Base-by-base conservation (phyloP, 1,140 invertebrate species). In the Drosophila pseudoobscura region DNA sequence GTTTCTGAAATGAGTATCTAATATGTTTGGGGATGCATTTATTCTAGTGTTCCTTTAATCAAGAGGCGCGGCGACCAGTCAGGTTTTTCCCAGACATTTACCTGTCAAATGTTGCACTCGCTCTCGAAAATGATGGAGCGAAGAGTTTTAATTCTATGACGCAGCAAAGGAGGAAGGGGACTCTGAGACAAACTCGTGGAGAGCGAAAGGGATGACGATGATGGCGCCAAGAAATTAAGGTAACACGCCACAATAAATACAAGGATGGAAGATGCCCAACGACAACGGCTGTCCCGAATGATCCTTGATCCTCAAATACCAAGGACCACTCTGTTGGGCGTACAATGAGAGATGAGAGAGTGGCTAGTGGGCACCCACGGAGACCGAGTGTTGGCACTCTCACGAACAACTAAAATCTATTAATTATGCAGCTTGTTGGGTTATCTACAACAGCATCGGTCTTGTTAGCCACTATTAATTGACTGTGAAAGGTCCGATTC, bases 121-220 rank as follows among this genome's bases (percentile, higher is more conserved):
- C 78, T 60, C 75, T 88, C 83, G 82, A 87, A 87, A 87, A 87
- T 87, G 83, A 87, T 87, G 82, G 83, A 87, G 82, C 87, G 82
- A 87, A 87, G 82, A 87, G 82, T 87, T 87, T 87, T 88, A 82
- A 82, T 87, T 87, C 82, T 87, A 87, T 87, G 82, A 87, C 82
- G 83, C 82, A 82, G 82, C 82, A 87, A 85, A 85, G 80, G 68
- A 77, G 75, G 41, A 49, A 39, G 47, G 44, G 26, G 41, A 35
- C 59, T 22, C 20, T 15, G 24, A 58, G 45, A 26, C 47, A 59
- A 51, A 20, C 51, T 41, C 43, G 17, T 13, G 31, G 57, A 29
- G 17, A 47, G 26, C 47, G 49, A 49, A 49, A 9, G 56, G 41
- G 54, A 61, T 29, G 53, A 55, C 44, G 44, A 63, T 64, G 72